Conservation (phyloP, 1,140 invertebrate genomes). For the Holotrichia oblita region DNA sequence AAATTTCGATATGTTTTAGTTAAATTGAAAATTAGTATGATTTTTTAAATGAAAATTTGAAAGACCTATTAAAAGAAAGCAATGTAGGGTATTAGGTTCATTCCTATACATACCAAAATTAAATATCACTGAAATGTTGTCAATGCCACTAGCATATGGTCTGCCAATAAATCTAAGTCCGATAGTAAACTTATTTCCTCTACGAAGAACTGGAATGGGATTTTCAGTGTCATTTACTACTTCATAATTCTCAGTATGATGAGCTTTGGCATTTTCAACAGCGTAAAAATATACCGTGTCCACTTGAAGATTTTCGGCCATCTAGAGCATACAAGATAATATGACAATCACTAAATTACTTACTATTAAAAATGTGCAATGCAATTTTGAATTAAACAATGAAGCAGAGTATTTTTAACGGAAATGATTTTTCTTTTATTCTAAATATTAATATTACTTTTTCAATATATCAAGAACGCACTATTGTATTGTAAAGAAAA, state of each 20-base stretch:
- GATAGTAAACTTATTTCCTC: conserved; percentile 73
- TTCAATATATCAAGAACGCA: not conserved
- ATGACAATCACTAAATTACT: not conserved
- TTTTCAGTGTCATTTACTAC: conserved; percentile 65
- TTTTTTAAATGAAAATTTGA: no score
- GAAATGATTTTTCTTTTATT: no score
- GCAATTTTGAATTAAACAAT: no score
- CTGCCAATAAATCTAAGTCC: conserved; percentile 67
- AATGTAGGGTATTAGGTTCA: not conserved
- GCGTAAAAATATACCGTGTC: conserved; percentile 71
- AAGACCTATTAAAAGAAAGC: no score
- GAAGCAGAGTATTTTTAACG: no score
- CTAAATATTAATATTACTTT: conserved; percentile 1
- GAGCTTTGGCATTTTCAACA: conserved; percentile 68
- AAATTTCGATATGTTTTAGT: no score
- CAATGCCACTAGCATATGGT: conserved; percentile 64
- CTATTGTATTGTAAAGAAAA: not conserved
- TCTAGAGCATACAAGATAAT: not conserved
- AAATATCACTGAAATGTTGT: conserved; percentile 69
- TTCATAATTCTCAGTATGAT: conserved; percentile 74
- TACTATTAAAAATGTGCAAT: no score
- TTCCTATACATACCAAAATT: conserved; percentile 65
- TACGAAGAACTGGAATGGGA: conserved; percentile 66
- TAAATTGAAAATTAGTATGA: no score
- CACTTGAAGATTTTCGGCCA: conserved; percentile 60